phyloP scores from a whole-genome alignment of 2,113 vertebrate genomes.

The Rhadina sibilatrix region DNA sequence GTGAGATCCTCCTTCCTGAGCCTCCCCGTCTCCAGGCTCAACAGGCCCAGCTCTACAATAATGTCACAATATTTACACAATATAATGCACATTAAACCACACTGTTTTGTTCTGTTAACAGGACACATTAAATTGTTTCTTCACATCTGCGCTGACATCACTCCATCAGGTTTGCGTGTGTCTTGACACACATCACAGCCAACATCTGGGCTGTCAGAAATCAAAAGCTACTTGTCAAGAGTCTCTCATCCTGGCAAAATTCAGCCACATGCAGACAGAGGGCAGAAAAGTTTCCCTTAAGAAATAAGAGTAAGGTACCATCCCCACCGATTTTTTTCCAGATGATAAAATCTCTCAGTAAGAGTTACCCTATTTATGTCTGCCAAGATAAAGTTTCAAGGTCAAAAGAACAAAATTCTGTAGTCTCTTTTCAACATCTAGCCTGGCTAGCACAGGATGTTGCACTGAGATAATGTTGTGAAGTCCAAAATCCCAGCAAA shows the following conservation, averaged over 20 bases:
- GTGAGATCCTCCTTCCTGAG: background rate
- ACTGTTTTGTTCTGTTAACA: background rate
- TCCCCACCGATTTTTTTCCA: background rate
- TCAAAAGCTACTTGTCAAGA: background rate
- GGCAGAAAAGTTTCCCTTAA: background rate
- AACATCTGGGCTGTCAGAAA: background rate
- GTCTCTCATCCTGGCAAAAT: background rate
- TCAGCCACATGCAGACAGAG: background rate
- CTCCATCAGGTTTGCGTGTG: background rate
- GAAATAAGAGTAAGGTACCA: background rate
- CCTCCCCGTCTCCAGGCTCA: background rate
- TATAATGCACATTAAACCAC: background rate
- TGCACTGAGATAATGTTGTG: background rate
- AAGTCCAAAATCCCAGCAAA: background rate
- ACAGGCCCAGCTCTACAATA: background rate
- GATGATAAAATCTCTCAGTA: background rate
- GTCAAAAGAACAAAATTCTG: background rate
- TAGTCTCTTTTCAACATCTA: background rate
- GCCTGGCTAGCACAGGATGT: background rate
- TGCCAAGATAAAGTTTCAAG: background rate
- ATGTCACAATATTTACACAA: background rate
- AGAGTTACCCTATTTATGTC: background rate
- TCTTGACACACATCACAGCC: background rate
- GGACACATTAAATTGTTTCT: background rate
- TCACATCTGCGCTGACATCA: background rate